These are phyloP conservation scores for Formicarius rufipectus DNA, from an alignment of 2,113 vertebrate species.

Conservation along the genomic window DNA sequence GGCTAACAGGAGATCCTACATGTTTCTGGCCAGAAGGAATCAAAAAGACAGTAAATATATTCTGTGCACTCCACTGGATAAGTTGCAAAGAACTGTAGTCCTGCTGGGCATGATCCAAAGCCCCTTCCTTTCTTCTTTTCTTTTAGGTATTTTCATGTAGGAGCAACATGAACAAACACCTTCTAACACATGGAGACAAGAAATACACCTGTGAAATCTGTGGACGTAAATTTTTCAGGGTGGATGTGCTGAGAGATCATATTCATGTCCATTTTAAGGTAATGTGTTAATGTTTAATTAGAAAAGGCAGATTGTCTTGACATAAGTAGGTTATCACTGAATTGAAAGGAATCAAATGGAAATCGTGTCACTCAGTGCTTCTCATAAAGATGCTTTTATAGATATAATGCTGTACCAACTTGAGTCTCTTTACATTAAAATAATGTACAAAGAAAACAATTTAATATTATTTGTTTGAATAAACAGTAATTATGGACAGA, in stretches of 20 bases:
- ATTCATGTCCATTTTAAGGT: constrained; percentile 99
- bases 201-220: constrained; percentile 99
- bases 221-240: constrained; percentile 96
- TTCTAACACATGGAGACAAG: constrained; percentile 97
- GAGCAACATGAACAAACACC: constrained; percentile 99
- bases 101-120: neutral
- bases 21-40: neutral
- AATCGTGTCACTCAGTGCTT: neutral
- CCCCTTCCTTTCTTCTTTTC: neutral
- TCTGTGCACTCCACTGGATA: neutral
- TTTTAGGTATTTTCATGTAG: constrained; percentile 96
- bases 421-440: neutral
- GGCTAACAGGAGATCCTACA: neutral
- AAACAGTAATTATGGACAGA: neutral
- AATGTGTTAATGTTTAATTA: neutral
- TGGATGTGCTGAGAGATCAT: constrained; percentile 96
- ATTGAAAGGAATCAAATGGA: neutral
- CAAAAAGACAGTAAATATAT: neutral
- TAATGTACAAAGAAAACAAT: neutral
- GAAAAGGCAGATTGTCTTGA: neutral
- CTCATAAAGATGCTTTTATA: neutral
- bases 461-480: neutral
- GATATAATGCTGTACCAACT: neutral
- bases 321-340: neutral
- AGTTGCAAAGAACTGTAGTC: neutral